phyloP scores from a whole-genome alignment of 2,888 invertebrate species.

The Andrena flavipes region DNA sequence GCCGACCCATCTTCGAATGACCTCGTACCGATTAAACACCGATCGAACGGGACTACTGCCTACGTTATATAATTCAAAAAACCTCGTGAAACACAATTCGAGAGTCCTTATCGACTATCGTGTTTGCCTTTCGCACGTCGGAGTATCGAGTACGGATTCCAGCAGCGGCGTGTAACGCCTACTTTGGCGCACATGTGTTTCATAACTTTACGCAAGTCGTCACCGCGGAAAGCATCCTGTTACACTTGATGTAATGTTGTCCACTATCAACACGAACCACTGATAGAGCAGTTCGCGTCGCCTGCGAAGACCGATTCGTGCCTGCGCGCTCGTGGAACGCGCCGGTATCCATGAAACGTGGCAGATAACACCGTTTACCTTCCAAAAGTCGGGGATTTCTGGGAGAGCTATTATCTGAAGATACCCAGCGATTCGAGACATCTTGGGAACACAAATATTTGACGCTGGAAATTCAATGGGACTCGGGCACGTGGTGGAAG shows the following conservation, averaged over 20 bases:
- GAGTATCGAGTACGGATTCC: conserved; percentile 53
- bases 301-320: conserved; percentile 6
- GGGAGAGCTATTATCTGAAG: not conserved
- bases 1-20: not conserved
- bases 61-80: conserved; percentile 27
- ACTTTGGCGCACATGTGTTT: conserved; percentile 65
- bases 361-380: conserved; percentile 4
- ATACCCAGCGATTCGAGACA: not conserved
- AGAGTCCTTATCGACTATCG: conserved; percentile 41
- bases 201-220: conserved; percentile 71
- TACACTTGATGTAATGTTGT: conserved; percentile 62
- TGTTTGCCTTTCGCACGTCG: conserved; percentile 43
- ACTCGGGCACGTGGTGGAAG: not conserved
- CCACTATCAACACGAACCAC: conserved; percentile 43
- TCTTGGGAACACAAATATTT: not conserved
- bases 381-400: not conserved
- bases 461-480: not conserved
- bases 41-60: not conserved
- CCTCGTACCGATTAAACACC: not conserved
- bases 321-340: not conserved
- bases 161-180: conserved; percentile 50
- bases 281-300: conserved; percentile 19
- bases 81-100: conserved; percentile 20
- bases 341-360: not conserved
- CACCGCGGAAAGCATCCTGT: conserved; percentile 65